Base-by-base conservation (phyloP, 1,140 invertebrate genomes). In the Heliconius hermathena region DNA sequence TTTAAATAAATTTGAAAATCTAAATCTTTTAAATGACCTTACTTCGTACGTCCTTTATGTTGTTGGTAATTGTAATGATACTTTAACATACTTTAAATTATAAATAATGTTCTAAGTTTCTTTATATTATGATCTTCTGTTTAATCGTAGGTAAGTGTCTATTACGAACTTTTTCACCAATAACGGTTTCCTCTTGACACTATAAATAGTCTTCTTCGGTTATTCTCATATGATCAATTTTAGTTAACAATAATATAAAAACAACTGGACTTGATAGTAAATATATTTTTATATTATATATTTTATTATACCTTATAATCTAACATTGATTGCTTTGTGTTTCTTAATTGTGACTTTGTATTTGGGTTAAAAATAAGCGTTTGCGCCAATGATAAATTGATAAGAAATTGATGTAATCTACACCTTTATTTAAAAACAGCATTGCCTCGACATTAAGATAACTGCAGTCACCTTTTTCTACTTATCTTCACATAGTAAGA, bases 371-470 rank as follows among this genome's bases (percentile, higher is more conserved):
- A 60, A 60, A 60, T 26, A 9, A 26, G 8, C 54, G 57, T 22
- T 60, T 60, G 57, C 9, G 1, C n/a, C 8, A 22, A 60, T 11
- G 22, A 60, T 60, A 26, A 11, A 9, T 46, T 60, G 57, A 60
- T 60, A 60, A 60, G 57, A 60, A 60, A 60, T 22, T 60, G 8
- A 60, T 22, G n/a, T 60, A n/a, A 60, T 60, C n/a, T n/a, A n/a
- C 8, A n/a, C 6, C 52, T 9, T 60, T 60, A n/a, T 60, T 60
- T 22, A 60, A 60, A n/a, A 60, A n/a, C 26, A 60, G 57, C 57
- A 26, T 26, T n/a, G n/a, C 57, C 57, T 11, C 57, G n/a, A 22
- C 22, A 60, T 60, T 60, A 22, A 60, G 57, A 60, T 60, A 60
- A 60, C 22, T 60, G n/a, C 57, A 22, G 9, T 26, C 57, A 60